Evolutionary conservation across 2,888 invertebrate genomes (phyloP).

Genomic region (Andrena hattorfiana): DNA sequence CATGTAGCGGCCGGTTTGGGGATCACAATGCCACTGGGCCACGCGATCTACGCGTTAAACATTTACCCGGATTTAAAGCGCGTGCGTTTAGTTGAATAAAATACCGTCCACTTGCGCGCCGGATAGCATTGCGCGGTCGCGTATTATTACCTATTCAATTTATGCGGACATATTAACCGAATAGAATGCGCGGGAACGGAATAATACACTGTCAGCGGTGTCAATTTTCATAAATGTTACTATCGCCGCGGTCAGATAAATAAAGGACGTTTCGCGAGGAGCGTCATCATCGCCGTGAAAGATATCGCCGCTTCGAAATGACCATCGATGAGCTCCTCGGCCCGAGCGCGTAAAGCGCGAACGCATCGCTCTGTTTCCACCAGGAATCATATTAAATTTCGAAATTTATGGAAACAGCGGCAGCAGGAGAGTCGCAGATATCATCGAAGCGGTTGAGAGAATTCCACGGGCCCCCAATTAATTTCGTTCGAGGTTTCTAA

Average conservation of each 20-base stretch:
- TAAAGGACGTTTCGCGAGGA: not conserved
- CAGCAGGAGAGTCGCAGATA: not conserved
- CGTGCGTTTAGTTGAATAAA: not conserved
- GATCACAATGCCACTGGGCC: not conserved
- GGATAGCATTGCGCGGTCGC: slow-evolving; percentile 1
- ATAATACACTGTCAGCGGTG: not conserved
- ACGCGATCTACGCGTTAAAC: not conserved
- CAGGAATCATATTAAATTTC: slow-evolving; percentile 10
- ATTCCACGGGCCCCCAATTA: slow-evolving; percentile 7
- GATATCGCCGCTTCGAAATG: not conserved
- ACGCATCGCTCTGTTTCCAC: not conserved
- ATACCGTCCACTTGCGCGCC: not conserved
- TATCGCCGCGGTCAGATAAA: not conserved
- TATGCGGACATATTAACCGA: slow-evolving; percentile 20
- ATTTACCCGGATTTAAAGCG: not conserved
- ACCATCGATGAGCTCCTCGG: not conserved
- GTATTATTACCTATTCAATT: slow-evolving; percentile 28
- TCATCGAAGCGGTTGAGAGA: not conserved
- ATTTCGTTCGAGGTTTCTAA: slow-evolving; percentile 19
- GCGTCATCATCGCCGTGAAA: not conserved
- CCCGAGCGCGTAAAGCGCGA: not conserved
- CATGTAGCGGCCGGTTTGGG: not conserved
- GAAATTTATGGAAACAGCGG: not conserved
- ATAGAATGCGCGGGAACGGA: not conserved
- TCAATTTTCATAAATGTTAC: slow-evolving; percentile 19